A percentile compares a stretch with the other conserved stretches of the same genome.
Conservation (phyloP, 2,888 invertebrate species). For the Acrobasis repandana region DNA sequence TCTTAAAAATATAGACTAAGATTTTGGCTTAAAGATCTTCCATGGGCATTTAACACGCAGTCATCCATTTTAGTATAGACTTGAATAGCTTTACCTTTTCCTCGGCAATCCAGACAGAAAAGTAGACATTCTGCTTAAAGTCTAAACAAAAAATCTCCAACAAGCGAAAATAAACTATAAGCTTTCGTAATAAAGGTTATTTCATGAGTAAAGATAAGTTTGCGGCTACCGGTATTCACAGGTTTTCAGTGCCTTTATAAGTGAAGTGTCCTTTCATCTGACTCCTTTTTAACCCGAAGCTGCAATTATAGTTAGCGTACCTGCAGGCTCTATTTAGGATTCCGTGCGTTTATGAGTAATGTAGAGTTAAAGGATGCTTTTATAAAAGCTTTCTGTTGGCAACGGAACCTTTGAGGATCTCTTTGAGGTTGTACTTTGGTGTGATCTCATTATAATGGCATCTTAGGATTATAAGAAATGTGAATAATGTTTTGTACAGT, state of each 20-base stretch:
- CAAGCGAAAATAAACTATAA: slow-evolving; percentile 10
- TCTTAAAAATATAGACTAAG: background rate
- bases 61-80: slow-evolving; percentile 50
- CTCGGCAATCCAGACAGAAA: slow-evolving; percentile 63
- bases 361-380: background rate
- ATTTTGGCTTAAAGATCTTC: slow-evolving; percentile 13
- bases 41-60: slow-evolving; percentile 43
- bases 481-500: no score
- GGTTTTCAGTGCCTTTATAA: slow-evolving; percentile 59
- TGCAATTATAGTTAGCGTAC: slow-evolving; percentile 76
- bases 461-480: no score
- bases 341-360: slow-evolving; percentile 33
- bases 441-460: no score
- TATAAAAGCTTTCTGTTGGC: background rate
- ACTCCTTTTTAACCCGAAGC: slow-evolving; percentile 71
- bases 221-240: slow-evolving; percentile 49
- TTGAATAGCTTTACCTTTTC: slow-evolving; percentile 59
- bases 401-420: background rate
- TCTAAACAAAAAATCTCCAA: slow-evolving; percentile 15
- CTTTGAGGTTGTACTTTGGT: background rate
- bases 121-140: slow-evolving; percentile 55
- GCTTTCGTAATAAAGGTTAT: background rate
- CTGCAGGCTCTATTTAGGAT: slow-evolving; percentile 61
- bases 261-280: slow-evolving; percentile 68
- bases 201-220: slow-evolving; percentile 29